Evolutionary conservation across 2,113 vertebrate species (phyloP), one percentile per base, ranked within the genome.

Genomic region (Nyctereutes procyonoides): DNA sequence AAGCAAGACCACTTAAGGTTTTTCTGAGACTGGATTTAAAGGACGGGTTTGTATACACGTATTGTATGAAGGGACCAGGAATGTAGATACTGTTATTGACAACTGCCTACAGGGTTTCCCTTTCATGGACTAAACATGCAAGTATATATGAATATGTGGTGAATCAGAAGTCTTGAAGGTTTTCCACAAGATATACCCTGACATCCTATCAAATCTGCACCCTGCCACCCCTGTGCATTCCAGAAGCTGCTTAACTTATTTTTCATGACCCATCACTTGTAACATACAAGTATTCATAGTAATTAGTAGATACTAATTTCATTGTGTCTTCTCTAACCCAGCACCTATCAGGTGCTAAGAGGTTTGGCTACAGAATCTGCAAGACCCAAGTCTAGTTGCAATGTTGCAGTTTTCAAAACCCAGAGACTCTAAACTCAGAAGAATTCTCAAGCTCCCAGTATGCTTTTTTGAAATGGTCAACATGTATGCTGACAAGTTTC

Each of bases 391-490:
- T 1, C 30, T 8, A 0, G 51, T 65, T 73, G 43, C 56, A 30
- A 8, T 8, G 2, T 10, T 7, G 38, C 14, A 16, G 35, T 35
- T 38, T 43, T 81, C 30, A 74, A 63, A 86, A 38, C 26, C 26
- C 38, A 51, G 38, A 53, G 26, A n/a, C n/a, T 51, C 24, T 43
- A 43, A 76, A 53, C 20, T 22, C 22, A 19, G 51, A 22, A 88
- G 71, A 5, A 38, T 4, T 10, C 26, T n/a, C 28, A 15, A 14
- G 32, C 11, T 58, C 13, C 14, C 3, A 5, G 1, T 3, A 12
- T 30, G 13, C 24, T 2, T 24, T 26, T 2, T 24, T 26, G n/a
- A 58, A 8, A 65, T 12, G 32, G 24, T 74, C 55, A 24, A 24
- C 0, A 19, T 10, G 20, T 15, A 19, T 7, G 20, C 10, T 43